These are phyloP conservation scores for Bombus soroeensis DNA, from an alignment of 1,140 invertebrate genomes.

Conservation along the genomic window DNA sequence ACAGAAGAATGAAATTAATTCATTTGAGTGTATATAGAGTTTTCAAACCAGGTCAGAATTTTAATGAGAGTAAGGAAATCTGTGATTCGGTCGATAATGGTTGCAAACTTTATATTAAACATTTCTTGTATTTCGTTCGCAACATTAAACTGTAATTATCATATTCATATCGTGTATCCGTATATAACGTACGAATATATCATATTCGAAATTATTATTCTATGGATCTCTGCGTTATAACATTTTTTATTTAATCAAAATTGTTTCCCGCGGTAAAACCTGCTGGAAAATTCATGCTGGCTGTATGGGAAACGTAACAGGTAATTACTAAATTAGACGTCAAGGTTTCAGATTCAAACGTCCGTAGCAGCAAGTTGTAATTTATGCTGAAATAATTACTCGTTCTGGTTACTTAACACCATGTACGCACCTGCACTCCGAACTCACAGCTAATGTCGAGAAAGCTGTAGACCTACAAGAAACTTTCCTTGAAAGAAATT, in stretches of 20 bases:
- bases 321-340: not conserved
- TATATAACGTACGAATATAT: not conserved
- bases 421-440: too few relatives aligned
- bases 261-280: not conserved
- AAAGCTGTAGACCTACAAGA: not conserved
- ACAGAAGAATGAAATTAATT: constrained; percentile 27
- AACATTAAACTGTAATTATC: not conserved
- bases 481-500: not conserved
- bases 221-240: not conserved
- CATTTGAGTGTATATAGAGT: not conserved
- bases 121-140: not conserved
- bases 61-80: constrained; percentile 2
- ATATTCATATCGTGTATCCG: not conserved
- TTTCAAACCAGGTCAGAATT: constrained; percentile 10
- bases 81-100: not conserved
- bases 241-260: not conserved
- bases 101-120: constrained; percentile 5
- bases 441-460: not conserved
- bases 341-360: not conserved
- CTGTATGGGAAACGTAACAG: not conserved
- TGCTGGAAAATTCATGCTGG: not conserved
- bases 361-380: not conserved
- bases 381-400: constrained; percentile 22
- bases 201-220: not conserved
- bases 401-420: not conserved